Evolutionary conservation across 1,140 invertebrate genomes (phyloP).

Genomic region (Limonius californicus): DNA sequence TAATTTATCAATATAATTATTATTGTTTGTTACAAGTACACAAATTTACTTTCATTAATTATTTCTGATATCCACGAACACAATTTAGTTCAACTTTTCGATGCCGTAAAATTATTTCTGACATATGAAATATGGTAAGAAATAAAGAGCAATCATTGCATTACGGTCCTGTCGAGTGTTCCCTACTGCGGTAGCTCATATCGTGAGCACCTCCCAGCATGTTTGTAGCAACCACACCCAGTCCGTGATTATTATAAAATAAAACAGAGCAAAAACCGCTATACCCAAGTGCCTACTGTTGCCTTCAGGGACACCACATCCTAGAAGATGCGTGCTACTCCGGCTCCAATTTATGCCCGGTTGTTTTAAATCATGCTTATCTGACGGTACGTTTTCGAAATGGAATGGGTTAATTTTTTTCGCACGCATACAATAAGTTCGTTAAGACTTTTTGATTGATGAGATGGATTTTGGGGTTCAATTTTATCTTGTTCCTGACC

Average conservation of each 20-base stretch:
- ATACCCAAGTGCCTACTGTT: slow-evolving; percentile 16
- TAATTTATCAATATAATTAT: too few relatives aligned
- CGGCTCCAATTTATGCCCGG: neutral
- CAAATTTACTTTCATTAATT: too few relatives aligned
- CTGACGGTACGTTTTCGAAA: neutral
- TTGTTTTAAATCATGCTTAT: slow-evolving; percentile 6
- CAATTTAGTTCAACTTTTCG: too few relatives aligned
- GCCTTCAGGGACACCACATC: slow-evolving; percentile 13
- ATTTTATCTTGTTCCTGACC: neutral
- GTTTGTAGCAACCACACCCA: slow-evolving; percentile 29
- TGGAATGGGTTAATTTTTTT: neutral
- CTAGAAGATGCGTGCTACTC: slow-evolving; percentile 9
- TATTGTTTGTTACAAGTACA: too few relatives aligned
- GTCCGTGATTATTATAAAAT: slow-evolving; percentile 33
- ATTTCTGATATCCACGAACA: too few relatives aligned
- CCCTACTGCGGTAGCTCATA: slow-evolving; percentile 30
- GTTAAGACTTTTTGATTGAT: neutral
- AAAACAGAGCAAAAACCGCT: slow-evolving; percentile 35
- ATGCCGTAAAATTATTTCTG: too few relatives aligned
- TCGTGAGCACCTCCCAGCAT: slow-evolving; percentile 26
- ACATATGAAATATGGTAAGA: too few relatives aligned
- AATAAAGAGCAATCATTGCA: too few relatives aligned
- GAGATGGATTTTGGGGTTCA: neutral
- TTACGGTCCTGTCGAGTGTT: neutral
- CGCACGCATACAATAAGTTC: slow-evolving; percentile 7